These are phyloP conservation scores for Spea bombifrons DNA, from an alignment of 2,113 vertebrate species.

Conservation along the genomic window DNA sequence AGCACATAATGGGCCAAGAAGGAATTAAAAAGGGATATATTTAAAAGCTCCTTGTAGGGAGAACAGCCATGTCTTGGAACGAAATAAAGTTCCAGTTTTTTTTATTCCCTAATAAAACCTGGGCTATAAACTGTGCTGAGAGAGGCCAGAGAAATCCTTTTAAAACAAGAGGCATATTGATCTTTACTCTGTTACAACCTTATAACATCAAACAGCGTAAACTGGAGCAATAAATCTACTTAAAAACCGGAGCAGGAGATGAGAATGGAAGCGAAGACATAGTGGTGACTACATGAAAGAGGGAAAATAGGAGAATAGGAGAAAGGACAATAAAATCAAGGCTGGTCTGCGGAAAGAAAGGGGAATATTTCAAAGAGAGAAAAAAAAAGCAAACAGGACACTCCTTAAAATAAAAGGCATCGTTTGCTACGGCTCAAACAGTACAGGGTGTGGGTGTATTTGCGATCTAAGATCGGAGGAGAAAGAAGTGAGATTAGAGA, in stretches of 20 bases:
- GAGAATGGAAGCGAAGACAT: neutral
- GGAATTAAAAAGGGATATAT: neutral
- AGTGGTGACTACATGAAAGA: neutral
- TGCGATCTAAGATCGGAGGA: neutral
- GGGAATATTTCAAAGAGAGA: slow-evolving; percentile 5
- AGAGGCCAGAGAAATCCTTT: neutral
- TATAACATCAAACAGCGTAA: slow-evolving; percentile 20
- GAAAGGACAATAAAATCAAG: neutral
- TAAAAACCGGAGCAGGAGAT: neutral
- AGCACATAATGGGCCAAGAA: neutral
- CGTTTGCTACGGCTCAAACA: slow-evolving; percentile 14
- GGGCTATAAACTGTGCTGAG: neutral
- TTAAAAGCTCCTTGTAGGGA: neutral
- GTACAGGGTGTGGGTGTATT: slow-evolving; percentile 8
- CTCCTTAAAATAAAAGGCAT: slow-evolving; percentile 22
- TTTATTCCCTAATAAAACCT: neutral
- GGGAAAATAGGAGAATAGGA: neutral
- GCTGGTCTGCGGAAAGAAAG: neutral
- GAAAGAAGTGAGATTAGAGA: neutral
- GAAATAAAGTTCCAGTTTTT: neutral
- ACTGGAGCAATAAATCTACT: slow-evolving; percentile 7
- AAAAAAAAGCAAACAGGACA: slow-evolving; percentile 26
- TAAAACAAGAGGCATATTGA: slow-evolving; percentile 26
- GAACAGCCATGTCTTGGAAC: neutral
- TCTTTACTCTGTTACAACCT: slow-evolving; percentile 12